Evolutionary conservation across 2,113 vertebrate species (phyloP), one percentile per base, ranked within the genome.

Genomic region (Hyperoodon ampullatus): DNA sequence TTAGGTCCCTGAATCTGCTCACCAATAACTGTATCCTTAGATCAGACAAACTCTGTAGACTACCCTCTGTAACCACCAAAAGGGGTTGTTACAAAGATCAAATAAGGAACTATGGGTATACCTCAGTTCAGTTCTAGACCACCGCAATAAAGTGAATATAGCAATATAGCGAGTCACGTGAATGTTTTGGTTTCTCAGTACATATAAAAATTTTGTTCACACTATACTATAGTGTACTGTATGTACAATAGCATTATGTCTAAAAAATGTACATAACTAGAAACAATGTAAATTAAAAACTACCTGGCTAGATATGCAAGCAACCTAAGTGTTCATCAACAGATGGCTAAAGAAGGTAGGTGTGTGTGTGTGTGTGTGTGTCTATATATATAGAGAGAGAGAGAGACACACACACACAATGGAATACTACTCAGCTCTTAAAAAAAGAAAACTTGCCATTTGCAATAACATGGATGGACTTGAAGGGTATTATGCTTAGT

Each of bases 1-100:
- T 50, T 99, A 84, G 70, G 63, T 10, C 18, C 35, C 53, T 58
- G 16, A 55, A 91, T 47, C 2, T 24, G 42, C 50, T 33, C 33
- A 68, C 58, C 26, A 55, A 8, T 55, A 90, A 8, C 80, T 85
- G 13, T 14, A 82, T 21, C 50, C 28, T 58, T 70, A 63, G n/a
- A 70, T 30, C 7, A 63, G 15, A 82, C 14, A 84, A 86, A 47
- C 8, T n/a, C 33, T 80, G 18, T 50, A 18, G 35, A 53, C 10
- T 58, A 30, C 0, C 33, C 9, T 35, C 58, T 19, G 23, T 30
- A 63, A 70, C 53, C 58, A 70, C 42, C n/a, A 12, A 44, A 58
- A n/a, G 21, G 30, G n/a, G 53, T 30, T 88, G 55, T 78, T 50
- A 70, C 24, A 77, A 78, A 89, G 7, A 85, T 61, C 50, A 72